Percentiles rank a stretch among this genome's conserved stretches.
Evolutionary conservation across 2,113 vertebrate species (phyloP).

Genomic region (Poicephalus gulielmi): DNA sequence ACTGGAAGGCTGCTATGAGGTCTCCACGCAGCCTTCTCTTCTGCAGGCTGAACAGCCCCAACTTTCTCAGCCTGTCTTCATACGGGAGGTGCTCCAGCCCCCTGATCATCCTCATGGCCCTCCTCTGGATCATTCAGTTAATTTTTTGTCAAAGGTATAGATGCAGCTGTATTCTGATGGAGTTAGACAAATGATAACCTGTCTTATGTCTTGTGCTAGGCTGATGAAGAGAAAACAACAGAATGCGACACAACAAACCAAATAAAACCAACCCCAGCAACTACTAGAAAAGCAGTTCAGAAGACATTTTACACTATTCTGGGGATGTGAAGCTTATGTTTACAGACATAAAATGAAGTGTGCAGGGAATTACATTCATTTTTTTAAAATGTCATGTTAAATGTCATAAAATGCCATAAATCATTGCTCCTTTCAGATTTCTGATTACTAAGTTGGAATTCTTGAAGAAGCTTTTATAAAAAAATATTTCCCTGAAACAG

Average conservation of each 20-base stretch:
- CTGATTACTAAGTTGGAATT: background rate
- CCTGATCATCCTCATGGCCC: too few species aligned
- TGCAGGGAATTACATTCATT: background rate
- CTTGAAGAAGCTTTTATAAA: background rate
- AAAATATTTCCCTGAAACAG: background rate
- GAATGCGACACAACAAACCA: background rate
- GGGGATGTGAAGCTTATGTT: background rate
- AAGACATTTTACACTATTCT: background rate
- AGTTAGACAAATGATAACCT: background rate
- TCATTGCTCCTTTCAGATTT: background rate
- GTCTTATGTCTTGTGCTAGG: background rate
- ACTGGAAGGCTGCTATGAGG: too few species aligned
- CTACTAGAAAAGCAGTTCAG: background rate
- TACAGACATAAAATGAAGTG: background rate
- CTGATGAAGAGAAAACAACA: background rate
- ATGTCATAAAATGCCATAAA: constrained; percentile 38
- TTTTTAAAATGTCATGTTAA: constrained; percentile 17
- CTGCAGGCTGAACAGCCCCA: too few species aligned
- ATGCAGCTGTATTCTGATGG: background rate
- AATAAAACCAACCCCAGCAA: background rate
- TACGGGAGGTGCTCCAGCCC: too few species aligned
- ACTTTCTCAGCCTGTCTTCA: too few species aligned
- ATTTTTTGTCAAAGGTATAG: background rate
- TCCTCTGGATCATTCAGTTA: background rate
- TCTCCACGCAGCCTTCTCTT: too few species aligned